Evolutionary conservation across 2,113 vertebrate genomes (phyloP).

Genomic region (Nothoprocta pentlandii): DNA sequence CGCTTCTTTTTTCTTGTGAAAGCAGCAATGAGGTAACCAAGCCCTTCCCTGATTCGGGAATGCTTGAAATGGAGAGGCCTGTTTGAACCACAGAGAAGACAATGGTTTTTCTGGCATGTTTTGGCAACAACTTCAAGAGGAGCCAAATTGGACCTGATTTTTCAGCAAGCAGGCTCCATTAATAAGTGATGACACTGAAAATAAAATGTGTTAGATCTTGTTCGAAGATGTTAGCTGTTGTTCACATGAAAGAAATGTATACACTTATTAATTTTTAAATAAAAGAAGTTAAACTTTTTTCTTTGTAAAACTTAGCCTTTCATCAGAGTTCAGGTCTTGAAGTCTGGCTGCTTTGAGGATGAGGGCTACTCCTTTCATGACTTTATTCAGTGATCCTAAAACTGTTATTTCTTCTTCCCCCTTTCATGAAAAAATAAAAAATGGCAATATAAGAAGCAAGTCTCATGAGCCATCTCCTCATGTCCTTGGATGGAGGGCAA

Average conservation of each 20-base stretch:
- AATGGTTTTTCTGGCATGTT: not conserved
- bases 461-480: not conserved
- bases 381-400: not conserved
- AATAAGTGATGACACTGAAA: not conserved
- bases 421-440: not conserved
- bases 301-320: not conserved
- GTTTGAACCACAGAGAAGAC: not conserved
- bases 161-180: not conserved
- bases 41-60: not conserved
- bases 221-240: not conserved
- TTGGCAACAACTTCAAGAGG: not conserved
- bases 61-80: not conserved
- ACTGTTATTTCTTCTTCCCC: not conserved
- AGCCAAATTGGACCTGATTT: not conserved
- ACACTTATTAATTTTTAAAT: not conserved
- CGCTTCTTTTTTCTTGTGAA: not conserved
- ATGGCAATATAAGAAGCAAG: not conserved
- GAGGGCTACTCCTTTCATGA: not conserved
- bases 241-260: not conserved
- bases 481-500: not conserved
- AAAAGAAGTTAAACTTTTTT: not conserved
- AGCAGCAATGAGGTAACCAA: not conserved
- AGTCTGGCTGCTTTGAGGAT: not conserved
- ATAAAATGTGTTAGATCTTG: not conserved
- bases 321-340: not conserved